Conservation (phyloP, 64 coral and sea anemone species). For the Orbicella faveolata region DNA sequence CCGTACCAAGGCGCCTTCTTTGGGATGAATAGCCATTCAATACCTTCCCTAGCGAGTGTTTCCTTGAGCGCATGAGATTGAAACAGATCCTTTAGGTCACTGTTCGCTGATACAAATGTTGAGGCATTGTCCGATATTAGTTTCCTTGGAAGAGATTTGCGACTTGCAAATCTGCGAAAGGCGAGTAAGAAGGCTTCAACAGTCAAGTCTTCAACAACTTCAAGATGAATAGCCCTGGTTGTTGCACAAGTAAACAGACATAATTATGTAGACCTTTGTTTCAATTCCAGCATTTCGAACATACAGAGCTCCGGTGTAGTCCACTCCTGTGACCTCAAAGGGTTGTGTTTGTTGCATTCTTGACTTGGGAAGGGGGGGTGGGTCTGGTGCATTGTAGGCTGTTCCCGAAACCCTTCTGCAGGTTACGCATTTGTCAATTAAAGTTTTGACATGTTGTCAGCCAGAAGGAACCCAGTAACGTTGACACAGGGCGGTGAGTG, state of each 20-base stretch:
- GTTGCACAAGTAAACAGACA: constrained; percentile 39
- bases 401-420: not conserved
- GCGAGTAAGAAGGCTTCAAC: constrained; percentile 26
- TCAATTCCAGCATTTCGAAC: constrained; percentile 12
- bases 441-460: not conserved
- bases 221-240: not conserved
- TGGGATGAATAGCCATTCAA: constrained; percentile 60
- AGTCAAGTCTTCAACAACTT: constrained; percentile 37
- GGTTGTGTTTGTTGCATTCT: constrained; percentile 17
- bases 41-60: constrained; percentile 14
- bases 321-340: constrained; percentile 31
- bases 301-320: constrained; percentile 43
- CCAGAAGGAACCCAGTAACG: not conserved
- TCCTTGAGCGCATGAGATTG: constrained; percentile 24
- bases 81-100: constrained; percentile 46
- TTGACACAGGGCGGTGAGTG: constrained; percentile 34
- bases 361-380: not conserved
- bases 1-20: constrained; percentile 62
- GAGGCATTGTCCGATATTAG: constrained; percentile 70
- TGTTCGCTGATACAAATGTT: constrained; percentile 39
- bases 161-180: constrained; percentile 46
- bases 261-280: constrained; percentile 40
- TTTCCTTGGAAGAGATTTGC: constrained; percentile 13
- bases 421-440: not conserved
- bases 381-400: not conserved